These are phyloP conservation scores for Tenrec ecaudatus DNA, from an alignment of 2,113 vertebrate genomes.

Conservation along the genomic window DNA sequence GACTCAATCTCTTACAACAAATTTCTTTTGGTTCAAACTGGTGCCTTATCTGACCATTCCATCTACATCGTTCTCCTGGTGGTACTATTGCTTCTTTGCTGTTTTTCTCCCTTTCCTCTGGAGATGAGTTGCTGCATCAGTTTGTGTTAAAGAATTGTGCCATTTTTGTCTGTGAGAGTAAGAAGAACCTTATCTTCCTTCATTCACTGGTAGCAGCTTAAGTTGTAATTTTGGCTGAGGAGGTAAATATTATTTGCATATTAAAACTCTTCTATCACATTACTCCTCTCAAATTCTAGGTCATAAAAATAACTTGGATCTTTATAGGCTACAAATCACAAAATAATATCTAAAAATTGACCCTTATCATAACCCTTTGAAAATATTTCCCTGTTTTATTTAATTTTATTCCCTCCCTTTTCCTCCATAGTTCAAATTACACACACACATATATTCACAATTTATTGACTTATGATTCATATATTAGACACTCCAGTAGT, in stretches of 20 bases:
- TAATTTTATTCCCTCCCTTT: too few relatives aligned
- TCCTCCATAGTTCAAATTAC: too few relatives aligned
- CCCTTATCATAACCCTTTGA: not conserved
- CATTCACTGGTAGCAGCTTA: not conserved
- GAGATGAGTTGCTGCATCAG: slow-evolving; percentile 3
- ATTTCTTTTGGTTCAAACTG: slow-evolving; percentile 33
- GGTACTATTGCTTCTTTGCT: not conserved
- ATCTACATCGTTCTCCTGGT: not conserved
- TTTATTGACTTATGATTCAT: too few relatives aligned
- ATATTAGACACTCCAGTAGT: too few relatives aligned
- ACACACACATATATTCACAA: too few relatives aligned
- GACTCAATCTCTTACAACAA: slow-evolving; percentile 34
- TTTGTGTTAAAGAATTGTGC: slow-evolving; percentile 56
- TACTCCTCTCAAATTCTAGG: not conserved
- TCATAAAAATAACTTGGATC: not conserved
- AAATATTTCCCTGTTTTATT: too few relatives aligned
- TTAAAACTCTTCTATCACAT: not conserved
- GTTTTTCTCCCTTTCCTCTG: slow-evolving; percentile 15
- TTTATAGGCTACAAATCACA: not conserved
- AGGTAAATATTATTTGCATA: not conserved
- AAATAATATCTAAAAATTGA: not conserved
- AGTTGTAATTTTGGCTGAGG: not conserved
- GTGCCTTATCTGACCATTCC: not conserved
- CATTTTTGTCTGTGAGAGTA: not conserved
- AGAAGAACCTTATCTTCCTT: not conserved